These are phyloP conservation scores for Aphelenchoides avenae DNA, from an alignment of 1,140 invertebrate genomes.

Conservation along the genomic window DNA sequence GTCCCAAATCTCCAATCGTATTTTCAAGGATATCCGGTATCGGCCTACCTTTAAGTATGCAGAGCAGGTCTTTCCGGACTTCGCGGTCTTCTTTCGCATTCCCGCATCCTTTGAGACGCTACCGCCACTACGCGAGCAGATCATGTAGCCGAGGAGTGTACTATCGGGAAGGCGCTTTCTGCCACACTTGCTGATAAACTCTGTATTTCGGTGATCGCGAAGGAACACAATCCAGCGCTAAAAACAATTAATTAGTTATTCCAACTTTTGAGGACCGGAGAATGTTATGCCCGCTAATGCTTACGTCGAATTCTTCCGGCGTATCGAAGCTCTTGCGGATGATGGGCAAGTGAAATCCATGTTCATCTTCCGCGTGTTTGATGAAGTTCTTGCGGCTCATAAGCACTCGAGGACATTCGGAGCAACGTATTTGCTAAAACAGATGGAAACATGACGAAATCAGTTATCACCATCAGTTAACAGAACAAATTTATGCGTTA, in stretches of 20 bases:
- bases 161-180: conserved; percentile 15
- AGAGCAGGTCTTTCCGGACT: conserved; percentile 15
- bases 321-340: conserved; percentile 17
- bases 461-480: too few relatives aligned
- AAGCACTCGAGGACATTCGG: conserved; percentile 15
- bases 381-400: conserved; percentile 15
- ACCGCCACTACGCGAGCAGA: conserved; percentile 10
- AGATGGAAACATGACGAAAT: too few relatives aligned
- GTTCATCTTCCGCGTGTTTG: conserved; percentile 15
- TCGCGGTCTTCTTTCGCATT: conserved; percentile 13
- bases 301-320: conserved; percentile 20
- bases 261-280: background rate
- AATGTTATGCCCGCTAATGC: background rate
- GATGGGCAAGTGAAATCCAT: conserved; percentile 15
- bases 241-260: background rate
- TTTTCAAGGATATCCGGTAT: too few relatives aligned
- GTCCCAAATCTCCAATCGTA: too few relatives aligned
- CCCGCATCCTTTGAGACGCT: background rate
- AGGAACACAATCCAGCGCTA: conserved; percentile 16
- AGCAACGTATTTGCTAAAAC: conserved; percentile 21
- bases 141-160: conserved; percentile 9
- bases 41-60: conserved; percentile 18
- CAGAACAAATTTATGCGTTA: too few relatives aligned
- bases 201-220: conserved; percentile 6
- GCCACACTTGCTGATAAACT: conserved; percentile 23